Conservation (phyloP, 2,113 vertebrate genomes). For the Dascyllus trimaculatus region DNA sequence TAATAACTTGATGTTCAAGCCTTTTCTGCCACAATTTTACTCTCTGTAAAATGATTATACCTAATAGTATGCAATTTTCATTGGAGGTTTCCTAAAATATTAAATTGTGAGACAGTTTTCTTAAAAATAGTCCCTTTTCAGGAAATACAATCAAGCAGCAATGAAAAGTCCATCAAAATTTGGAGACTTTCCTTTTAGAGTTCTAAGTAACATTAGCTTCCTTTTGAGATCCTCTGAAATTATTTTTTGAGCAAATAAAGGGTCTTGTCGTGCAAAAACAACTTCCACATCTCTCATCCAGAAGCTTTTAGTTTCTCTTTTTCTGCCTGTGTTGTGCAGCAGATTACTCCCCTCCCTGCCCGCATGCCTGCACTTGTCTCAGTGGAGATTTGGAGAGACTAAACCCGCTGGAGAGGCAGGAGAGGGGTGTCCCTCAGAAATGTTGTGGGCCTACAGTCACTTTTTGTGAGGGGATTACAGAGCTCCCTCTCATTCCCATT, state of each 20-base stretch:
- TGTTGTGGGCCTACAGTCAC: slow-evolving; percentile 49
- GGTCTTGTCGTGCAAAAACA: not conserved
- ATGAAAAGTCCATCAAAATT: too few relatives aligned
- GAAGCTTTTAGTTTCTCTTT: slow-evolving; percentile 1
- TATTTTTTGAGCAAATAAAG: not conserved
- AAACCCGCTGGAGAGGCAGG: slow-evolving; percentile 29
- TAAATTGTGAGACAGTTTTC: too few relatives aligned
- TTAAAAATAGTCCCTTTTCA: too few relatives aligned
- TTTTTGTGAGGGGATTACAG: slow-evolving; percentile 74
- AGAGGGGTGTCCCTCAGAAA: slow-evolving; percentile 56
- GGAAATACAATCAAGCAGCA: too few relatives aligned
- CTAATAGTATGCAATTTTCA: too few relatives aligned
- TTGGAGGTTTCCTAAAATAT: too few relatives aligned
- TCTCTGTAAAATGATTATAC: too few relatives aligned
- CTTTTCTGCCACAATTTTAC: too few relatives aligned
- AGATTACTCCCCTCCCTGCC: slow-evolving; percentile 6
- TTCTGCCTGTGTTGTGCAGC: slow-evolving; percentile 5
- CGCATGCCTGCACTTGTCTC: slow-evolving; percentile 31
- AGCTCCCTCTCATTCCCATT: slow-evolving; percentile 69
- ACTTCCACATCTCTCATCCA: not conserved
- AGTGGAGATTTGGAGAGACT: slow-evolving; percentile 32
- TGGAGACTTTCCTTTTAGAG: too few relatives aligned
- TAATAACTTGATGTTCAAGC: too few relatives aligned
- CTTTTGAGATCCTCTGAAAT: not conserved
- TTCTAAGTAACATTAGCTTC: not conserved